Conservation (phyloP, 2,888 invertebrate genomes). For the Drosophila colorata region DNA sequence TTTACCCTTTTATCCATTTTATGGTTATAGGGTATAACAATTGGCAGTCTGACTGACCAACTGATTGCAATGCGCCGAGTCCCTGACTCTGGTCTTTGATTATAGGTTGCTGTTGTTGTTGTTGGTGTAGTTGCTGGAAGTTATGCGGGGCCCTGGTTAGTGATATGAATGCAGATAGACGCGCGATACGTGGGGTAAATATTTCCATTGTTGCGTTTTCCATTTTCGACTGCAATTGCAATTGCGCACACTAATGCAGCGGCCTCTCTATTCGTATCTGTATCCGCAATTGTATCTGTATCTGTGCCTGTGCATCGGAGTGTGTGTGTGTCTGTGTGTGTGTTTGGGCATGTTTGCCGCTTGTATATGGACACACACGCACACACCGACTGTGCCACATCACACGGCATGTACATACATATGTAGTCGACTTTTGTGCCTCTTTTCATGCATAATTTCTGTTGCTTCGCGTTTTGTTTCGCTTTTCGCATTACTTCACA, state of each 20-base stretch:
- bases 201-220: constrained; percentile 44
- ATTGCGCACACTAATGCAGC: constrained; percentile 15
- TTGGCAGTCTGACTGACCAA: constrained; percentile 44
- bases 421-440: constrained; percentile 49
- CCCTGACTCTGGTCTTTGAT: constrained; percentile 55
- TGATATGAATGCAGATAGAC: constrained; percentile 39
- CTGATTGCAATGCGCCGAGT: constrained; percentile 51
- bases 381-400: neutral
- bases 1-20: neutral
- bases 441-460: constrained; percentile 68
- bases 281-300: constrained; percentile 5
- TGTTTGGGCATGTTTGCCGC: neutral
- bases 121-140: constrained; percentile 34
- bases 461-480: constrained; percentile 44
- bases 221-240: constrained; percentile 51
- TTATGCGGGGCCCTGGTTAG: constrained; percentile 44
- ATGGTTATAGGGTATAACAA: constrained; percentile 4
- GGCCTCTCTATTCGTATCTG: neutral
- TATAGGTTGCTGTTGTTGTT: constrained; percentile 32
- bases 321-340: neutral
- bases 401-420: too few relatives aligned
- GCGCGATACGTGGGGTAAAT: constrained; percentile 20
- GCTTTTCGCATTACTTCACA: constrained; percentile 28
- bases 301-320: constrained; percentile 38
- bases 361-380: constrained; percentile 1